Evolutionary conservation across 2,888 invertebrate genomes (phyloP), one percentile per base, ranked within the genome.

Genomic region (Sinelater perroti): DNA sequence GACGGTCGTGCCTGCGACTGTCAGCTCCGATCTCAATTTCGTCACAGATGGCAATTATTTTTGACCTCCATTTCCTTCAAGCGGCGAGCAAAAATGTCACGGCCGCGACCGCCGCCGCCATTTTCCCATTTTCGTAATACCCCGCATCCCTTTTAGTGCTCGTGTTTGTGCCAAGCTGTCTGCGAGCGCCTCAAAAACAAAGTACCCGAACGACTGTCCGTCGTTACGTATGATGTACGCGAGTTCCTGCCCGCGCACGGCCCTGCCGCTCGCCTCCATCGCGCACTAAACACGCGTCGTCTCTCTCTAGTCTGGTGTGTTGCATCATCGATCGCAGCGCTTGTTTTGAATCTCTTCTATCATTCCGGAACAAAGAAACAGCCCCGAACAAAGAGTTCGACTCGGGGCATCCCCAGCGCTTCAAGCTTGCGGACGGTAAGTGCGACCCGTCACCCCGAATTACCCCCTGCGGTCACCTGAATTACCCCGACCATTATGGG

Each of bases 291-390:
- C 42, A 61, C 47, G 10, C 38, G 21, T 56, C 46, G 47, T 71
- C 70, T 63, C 63, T 62, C 45, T 69, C 66, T 60, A 67, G 65
- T 64, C 64, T 59, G 63, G 65, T 61, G 60, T 65, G 66, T 73
- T 72, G 67, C 71, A 75, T 72, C 73, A 75, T 75, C 70, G 73
- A 73, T 74, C 73, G 67, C 64, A 67, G 67, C 70, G 67, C 66
- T 63, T 64, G 60, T 67, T 68, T 70, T 67, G 64, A 68, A 71
- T 63, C 60, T 50, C 47, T 59, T 60, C 56, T 47, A 57, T 51
- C 42, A 52, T 60, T 57, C 35, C 54, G 51, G 45, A 47, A 49
- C 49, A 54, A 59, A 59, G 54, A 54, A 55, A 31, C 31, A n/a
- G 40, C 10, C 28, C 38, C 26, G 28, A 26, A 53, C 26, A 53